Evolutionary conservation across 1,140 invertebrate species (phyloP).

Genomic region (Magallana gigas): DNA sequence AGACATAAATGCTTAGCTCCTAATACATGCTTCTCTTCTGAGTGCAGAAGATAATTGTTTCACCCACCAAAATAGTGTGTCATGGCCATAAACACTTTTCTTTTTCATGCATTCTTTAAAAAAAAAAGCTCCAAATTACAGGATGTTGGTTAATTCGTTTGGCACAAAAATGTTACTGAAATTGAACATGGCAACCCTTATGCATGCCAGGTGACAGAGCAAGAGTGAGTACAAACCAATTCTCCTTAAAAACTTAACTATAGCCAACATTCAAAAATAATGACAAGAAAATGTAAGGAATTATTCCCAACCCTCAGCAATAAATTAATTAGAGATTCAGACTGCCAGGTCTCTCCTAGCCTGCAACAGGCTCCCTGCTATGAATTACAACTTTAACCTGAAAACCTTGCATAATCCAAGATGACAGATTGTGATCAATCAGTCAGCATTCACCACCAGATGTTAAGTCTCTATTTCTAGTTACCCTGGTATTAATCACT

Average conservation of each 20-base stretch:
- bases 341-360: too few species aligned
- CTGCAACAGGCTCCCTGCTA: too few species aligned
- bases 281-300: not conserved
- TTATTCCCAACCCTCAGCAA: not conserved
- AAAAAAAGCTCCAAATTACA: not conserved
- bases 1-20: not conserved
- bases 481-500: too few species aligned
- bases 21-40: not conserved
- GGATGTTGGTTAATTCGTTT: not conserved
- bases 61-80: not conserved
- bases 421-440: too few species aligned
- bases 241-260: not conserved
- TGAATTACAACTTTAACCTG: too few species aligned
- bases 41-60: not conserved
- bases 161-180: slow-evolving; percentile 4
- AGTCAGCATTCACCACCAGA: too few species aligned
- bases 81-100: not conserved
- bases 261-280: not conserved
- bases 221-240: slow-evolving; percentile 4
- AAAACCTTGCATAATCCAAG: too few species aligned
- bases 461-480: too few species aligned
- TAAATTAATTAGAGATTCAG: not conserved
- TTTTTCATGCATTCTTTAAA: not conserved
- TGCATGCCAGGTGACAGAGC: not conserved
- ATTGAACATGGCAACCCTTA: slow-evolving; percentile 6